A percentile compares a stretch with the other conserved stretches of the same genome.
Evolutionary conservation across 2,797 vertebrate species (phyloP).

Genomic region (Mionectes olivaceus): DNA sequence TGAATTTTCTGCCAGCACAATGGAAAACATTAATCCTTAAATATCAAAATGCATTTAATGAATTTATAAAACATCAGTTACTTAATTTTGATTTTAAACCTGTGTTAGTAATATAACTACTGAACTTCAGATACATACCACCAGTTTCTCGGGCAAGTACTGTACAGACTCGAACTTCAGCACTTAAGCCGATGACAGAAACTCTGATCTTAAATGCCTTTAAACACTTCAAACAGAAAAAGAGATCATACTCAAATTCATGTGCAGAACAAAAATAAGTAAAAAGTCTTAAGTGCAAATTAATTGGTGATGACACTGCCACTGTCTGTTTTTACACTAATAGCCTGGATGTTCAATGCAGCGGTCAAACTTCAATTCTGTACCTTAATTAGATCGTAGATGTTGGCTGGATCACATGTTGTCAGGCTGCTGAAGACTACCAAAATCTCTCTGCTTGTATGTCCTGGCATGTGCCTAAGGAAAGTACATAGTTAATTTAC

Average conservation of each 20-base stretch:
- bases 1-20: background rate
- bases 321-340: background rate
- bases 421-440: slow-evolving; percentile 96
- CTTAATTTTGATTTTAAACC: background rate
- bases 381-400: slow-evolving; percentile 96
- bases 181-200: slow-evolving; percentile 93
- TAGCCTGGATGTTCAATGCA: background rate
- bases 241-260: slow-evolving; percentile 4
- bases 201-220: slow-evolving; percentile 92
- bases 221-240: slow-evolving; percentile 83
- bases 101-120: background rate
- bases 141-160: slow-evolving; percentile 93
- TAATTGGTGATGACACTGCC: background rate
- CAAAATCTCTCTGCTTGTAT: slow-evolving; percentile 94
- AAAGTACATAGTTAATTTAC: background rate
- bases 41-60: background rate
- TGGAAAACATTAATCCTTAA: background rate
- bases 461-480: slow-evolving; percentile 94
- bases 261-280: background rate
- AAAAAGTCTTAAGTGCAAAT: slow-evolving; percentile 1
- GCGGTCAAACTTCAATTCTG: background rate
- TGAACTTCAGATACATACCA: slow-evolving; percentile 77
- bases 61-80: background rate
- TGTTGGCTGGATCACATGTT: slow-evolving; percentile 95
- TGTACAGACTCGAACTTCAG: slow-evolving; percentile 95